Conservation (phyloP, 2,797 vertebrate genomes). For the Lithobates pipiens region DNA sequence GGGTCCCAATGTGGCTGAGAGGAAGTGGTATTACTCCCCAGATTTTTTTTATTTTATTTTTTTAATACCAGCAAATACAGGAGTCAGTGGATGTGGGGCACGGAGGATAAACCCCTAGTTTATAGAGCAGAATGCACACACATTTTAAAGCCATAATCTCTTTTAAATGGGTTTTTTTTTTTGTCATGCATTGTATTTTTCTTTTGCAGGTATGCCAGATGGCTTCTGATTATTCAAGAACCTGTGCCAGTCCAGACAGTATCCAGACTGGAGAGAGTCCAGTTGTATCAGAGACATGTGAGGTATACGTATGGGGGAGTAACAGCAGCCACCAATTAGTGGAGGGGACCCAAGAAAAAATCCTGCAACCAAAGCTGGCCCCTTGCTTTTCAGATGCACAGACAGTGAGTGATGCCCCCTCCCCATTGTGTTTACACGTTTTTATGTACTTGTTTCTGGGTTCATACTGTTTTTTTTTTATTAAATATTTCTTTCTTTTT, state of each 20-base stretch:
- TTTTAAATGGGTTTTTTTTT: too few species aligned
- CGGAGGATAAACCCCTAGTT: too few species aligned
- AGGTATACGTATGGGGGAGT: slow-evolving; percentile 91
- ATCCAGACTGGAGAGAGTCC: slow-evolving; percentile 91
- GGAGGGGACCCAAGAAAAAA: slow-evolving; percentile 85
- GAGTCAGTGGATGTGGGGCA: too few species aligned
- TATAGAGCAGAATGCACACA: too few species aligned
- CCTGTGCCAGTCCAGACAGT: slow-evolving; percentile 95
- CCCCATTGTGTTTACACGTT: background rate
- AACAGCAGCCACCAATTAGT: slow-evolving; percentile 85
- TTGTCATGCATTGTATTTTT: background rate
- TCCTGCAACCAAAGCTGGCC: slow-evolving; percentile 82
- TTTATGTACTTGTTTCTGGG: background rate
- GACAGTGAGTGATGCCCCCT: slow-evolving; percentile 74
- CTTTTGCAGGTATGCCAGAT: slow-evolving; percentile 90
- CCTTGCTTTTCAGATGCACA: slow-evolving; percentile 86
- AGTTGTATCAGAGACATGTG: slow-evolving; percentile 93
- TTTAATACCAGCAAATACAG: too few species aligned
- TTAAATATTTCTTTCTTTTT: background rate
- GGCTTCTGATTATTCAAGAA: slow-evolving; percentile 97
- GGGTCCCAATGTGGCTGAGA: too few species aligned
- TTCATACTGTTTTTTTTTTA: too few species aligned
- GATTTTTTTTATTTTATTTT: too few species aligned
- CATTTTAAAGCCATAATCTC: too few species aligned
- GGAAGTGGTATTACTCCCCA: too few species aligned